These are phyloP conservation scores for Hypothenemus hampei DNA, from an alignment of 1,140 invertebrate species.

Conservation along the genomic window DNA sequence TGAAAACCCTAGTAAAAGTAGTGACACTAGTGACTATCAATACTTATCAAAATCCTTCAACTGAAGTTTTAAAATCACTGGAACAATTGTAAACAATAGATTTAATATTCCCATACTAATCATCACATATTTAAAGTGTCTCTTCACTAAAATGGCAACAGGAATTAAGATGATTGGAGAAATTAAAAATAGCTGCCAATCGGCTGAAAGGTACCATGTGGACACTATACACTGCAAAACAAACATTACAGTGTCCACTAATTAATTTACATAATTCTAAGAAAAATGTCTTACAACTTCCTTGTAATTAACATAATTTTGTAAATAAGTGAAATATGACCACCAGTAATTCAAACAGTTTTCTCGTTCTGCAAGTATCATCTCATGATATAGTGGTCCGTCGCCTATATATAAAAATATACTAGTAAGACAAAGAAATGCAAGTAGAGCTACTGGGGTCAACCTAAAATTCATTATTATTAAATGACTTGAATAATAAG, in stretches of 20 bases:
- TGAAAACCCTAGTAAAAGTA: not conserved
- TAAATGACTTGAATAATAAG: conserved; percentile 1
- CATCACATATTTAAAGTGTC: conserved; percentile 10
- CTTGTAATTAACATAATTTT: conserved; percentile 32
- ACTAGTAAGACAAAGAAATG: conserved; percentile 21
- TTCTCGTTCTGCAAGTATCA: not conserved
- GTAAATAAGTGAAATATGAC: conserved; percentile 34
- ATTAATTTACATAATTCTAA: too few species aligned
- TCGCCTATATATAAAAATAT: conserved; percentile 23
- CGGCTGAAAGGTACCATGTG: conserved; percentile 60
- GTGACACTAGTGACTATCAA: not conserved
- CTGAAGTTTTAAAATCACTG: not conserved
- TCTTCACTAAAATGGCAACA: conserved; percentile 17
- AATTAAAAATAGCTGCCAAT: conserved; percentile 59
- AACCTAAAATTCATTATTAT: conserved; percentile 21
- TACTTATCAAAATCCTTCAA: conserved; percentile 10
- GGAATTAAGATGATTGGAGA: conserved; percentile 38
- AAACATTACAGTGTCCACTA: not conserved
- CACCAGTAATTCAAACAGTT: conserved; percentile 35
- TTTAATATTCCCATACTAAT: conserved; percentile 17
- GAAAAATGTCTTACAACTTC: conserved; percentile 18
- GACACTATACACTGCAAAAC: conserved; percentile 25
- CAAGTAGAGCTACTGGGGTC: conserved; percentile 22
- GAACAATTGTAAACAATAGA: conserved; percentile 4
- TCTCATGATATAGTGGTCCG: conserved; percentile 27